Percentiles rank a stretch among this genome's conserved stretches.
phyloP scores from a whole-genome alignment of 1,140 invertebrate genomes.

The Drosophila pseudoobscura region DNA sequence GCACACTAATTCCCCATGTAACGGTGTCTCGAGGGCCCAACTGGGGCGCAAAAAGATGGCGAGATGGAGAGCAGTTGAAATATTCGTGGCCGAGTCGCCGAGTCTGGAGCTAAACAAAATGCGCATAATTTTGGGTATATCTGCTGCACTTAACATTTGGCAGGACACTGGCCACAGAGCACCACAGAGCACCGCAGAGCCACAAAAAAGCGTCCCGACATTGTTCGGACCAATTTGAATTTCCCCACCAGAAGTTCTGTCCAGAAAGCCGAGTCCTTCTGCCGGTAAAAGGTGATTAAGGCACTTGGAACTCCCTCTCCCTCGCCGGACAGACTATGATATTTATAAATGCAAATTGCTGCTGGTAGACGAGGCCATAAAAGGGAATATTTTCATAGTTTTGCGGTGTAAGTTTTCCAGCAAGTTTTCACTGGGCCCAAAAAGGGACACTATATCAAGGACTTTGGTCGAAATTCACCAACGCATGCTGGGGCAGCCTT shows the following conservation, averaged over 20 bases:
- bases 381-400: too few species aligned
- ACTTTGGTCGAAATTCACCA: too few species aligned
- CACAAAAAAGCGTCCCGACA: constrained; percentile 5
- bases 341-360: too few species aligned
- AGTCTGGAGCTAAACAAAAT: constrained; percentile 38
- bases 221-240: constrained; percentile 38
- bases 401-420: too few species aligned
- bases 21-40: constrained; percentile 41
- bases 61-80: too few species aligned
- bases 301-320: too few species aligned
- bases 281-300: constrained; percentile 3
- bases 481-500: too few species aligned
- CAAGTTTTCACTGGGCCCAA: too few species aligned
- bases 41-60: constrained; percentile 35
- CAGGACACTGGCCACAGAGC: constrained; percentile 7
- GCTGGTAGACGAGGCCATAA: too few species aligned
- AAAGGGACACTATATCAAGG: too few species aligned
- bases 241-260: not conserved
- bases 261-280: too few species aligned
- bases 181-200: constrained; percentile 3
- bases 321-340: too few species aligned
- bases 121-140: constrained; percentile 46
- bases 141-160: constrained; percentile 47
- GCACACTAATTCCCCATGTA: constrained; percentile 79
- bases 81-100: not conserved